Conservation (phyloP, 2,797 vertebrate species). For the Pterois miles region DNA sequence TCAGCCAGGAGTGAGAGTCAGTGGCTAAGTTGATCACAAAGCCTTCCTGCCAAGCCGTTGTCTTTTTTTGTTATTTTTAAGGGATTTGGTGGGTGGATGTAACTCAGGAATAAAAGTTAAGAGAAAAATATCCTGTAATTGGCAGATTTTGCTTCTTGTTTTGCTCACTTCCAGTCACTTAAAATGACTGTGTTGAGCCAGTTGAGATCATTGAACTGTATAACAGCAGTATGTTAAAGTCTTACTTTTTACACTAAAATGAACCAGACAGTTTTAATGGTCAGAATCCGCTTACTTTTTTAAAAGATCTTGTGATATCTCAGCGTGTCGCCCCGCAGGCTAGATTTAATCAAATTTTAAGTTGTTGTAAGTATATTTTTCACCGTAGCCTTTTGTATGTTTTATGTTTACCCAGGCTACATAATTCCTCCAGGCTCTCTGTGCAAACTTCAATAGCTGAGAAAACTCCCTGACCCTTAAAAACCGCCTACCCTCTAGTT, state of each 20-base stretch:
- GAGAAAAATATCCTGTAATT: background rate
- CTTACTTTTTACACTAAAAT: background rate
- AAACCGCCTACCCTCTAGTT: constrained; percentile 44
- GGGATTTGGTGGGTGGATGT: background rate
- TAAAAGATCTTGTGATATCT: background rate
- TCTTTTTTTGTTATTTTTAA: background rate
- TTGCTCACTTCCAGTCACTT: background rate
- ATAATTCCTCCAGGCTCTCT: constrained; percentile 33
- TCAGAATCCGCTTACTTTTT: background rate
- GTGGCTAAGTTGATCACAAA: background rate
- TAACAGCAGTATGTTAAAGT: background rate
- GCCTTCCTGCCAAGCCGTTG: background rate
- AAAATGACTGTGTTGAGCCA: background rate
- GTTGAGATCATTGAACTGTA: background rate
- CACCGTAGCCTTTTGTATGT: constrained; percentile 5
- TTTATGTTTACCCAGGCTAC: background rate
- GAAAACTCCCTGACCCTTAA: constrained; percentile 44
- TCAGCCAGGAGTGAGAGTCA: constrained; percentile 19
- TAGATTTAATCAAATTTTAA: background rate
- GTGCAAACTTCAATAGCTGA: constrained; percentile 31
- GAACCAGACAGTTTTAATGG: background rate
- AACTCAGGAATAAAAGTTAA: background rate
- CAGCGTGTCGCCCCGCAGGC: background rate
- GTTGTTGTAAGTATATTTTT: constrained; percentile 14
- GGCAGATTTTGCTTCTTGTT: background rate